Percentiles rank a stretch among this genome's conserved stretches.
phyloP scores from a whole-genome alignment of 1,140 invertebrate genomes.

The Papilio helenus region DNA sequence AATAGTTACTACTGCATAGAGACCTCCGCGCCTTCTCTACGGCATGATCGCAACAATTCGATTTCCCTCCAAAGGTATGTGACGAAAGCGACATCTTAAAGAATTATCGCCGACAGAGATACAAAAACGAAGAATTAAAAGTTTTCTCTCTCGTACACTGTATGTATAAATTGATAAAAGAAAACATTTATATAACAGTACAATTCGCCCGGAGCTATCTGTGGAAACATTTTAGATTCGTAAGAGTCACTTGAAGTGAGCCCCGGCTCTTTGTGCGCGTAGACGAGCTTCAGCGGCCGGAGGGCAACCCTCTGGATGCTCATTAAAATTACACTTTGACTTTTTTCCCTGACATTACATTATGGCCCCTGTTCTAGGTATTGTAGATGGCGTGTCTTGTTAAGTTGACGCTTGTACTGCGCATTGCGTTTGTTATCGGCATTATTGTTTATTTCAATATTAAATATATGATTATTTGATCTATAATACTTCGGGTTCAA shows the following conservation, averaged over 20 bases:
- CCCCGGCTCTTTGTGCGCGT: conserved; percentile 46
- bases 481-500: too few relatives aligned
- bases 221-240: conserved; percentile 58
- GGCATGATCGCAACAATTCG: not conserved
- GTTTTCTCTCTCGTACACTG: conserved; percentile 33
- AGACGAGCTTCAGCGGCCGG: conserved; percentile 22
- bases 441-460: too few relatives aligned
- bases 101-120: conserved; percentile 5
- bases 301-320: conserved; percentile 35
- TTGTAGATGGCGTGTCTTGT: conserved; percentile 25
- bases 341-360: conserved; percentile 36
- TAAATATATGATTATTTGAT: too few relatives aligned
- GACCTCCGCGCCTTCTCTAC: not conserved
- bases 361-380: conserved; percentile 34
- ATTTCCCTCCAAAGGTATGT: conserved; percentile 13
- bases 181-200: conserved; percentile 59
- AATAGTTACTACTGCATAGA: not conserved
- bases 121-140: conserved; percentile 28
- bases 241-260: conserved; percentile 60
- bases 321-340: conserved; percentile 41
- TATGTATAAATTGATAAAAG: conserved; percentile 53
- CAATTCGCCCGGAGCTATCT: conserved; percentile 48
- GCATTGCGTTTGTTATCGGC: not conserved
- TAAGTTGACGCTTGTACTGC: conserved; percentile 17
- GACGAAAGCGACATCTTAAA: conserved; percentile 23